phyloP scores from a whole-genome alignment of 2,797 vertebrate species.

The Agapornis canus region DNA sequence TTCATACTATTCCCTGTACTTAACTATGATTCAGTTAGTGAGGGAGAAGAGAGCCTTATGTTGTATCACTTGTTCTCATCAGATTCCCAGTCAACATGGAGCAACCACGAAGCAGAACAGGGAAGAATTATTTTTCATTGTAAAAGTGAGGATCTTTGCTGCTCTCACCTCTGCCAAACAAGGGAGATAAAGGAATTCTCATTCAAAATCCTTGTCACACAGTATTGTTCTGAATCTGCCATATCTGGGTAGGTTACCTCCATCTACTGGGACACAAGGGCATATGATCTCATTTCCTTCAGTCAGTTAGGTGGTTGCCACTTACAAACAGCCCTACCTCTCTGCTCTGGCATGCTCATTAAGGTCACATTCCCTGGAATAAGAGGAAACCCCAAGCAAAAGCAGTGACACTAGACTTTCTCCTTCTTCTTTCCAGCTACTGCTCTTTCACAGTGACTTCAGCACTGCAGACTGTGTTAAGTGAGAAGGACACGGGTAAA shows the following conservation, averaged over 20 bases:
- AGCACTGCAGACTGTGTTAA: background rate
- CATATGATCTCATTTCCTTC: background rate
- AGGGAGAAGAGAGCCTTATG: background rate
- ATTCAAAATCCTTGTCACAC: background rate
- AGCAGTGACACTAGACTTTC: background rate
- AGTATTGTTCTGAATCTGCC: slow-evolving; percentile 3
- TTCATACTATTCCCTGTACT: background rate
- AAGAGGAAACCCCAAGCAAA: background rate
- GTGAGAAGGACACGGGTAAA: background rate
- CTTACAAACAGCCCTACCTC: background rate
- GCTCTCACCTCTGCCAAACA: background rate
- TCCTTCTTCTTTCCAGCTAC: background rate
- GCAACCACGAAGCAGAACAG: background rate
- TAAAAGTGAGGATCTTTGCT: background rate
- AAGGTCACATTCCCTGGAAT: background rate
- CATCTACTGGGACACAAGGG: background rate
- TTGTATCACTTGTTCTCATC: background rate
- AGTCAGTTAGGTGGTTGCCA: background rate
- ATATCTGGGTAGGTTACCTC: background rate
- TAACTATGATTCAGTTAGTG: background rate
- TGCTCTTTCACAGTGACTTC: background rate
- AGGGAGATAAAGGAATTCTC: background rate
- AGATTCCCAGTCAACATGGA: background rate
- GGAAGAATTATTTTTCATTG: background rate
- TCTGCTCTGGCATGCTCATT: background rate